These are phyloP conservation scores for Zaprionus tsacasi DNA, from an alignment of 1,140 invertebrate species.

Conservation along the genomic window DNA sequence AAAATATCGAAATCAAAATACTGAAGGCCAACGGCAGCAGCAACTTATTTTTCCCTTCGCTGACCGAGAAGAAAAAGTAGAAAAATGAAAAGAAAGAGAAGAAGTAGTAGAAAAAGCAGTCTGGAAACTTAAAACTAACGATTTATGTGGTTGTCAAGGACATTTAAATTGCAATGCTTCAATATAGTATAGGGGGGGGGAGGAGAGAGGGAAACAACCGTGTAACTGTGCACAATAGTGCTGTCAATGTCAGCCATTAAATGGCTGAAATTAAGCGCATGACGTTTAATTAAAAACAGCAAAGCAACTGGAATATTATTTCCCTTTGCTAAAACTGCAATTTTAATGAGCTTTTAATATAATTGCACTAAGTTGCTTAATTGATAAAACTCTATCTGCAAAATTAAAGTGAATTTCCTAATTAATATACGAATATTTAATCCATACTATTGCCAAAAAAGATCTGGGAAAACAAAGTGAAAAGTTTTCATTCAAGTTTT, in stretches of 20 bases:
- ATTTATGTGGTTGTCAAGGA: conserved; percentile 63
- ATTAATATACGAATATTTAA: neutral
- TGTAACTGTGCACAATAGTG: neutral
- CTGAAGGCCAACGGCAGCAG: conserved; percentile 24
- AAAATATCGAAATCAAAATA: conserved; percentile 62
- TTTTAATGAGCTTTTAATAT: neutral
- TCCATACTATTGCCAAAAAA: neutral
- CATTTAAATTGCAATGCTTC: conserved; percentile 54
- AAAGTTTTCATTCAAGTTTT: neutral
- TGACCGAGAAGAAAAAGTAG: neutral
- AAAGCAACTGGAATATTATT: neutral
- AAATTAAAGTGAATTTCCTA: neutral
- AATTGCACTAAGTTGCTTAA: neutral
- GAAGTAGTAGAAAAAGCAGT: conserved; percentile 12
- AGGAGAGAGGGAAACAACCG: neutral
- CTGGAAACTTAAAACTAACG: conserved; percentile 54
- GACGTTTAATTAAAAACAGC: conserved; percentile 2
- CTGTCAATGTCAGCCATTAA: conserved; percentile 9
- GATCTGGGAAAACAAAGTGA: neutral
- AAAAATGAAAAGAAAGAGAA: neutral
- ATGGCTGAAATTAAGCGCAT: neutral
- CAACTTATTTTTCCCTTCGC: conserved; percentile 11
- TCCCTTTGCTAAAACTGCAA: neutral
- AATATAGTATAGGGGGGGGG: neutral
- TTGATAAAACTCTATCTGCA: neutral